A percentile compares a stretch with the other conserved stretches of the same genome.
phyloP scores from a whole-genome alignment of 2,113 vertebrate genomes.

The Sinocyclocheilus grahami region DNA sequence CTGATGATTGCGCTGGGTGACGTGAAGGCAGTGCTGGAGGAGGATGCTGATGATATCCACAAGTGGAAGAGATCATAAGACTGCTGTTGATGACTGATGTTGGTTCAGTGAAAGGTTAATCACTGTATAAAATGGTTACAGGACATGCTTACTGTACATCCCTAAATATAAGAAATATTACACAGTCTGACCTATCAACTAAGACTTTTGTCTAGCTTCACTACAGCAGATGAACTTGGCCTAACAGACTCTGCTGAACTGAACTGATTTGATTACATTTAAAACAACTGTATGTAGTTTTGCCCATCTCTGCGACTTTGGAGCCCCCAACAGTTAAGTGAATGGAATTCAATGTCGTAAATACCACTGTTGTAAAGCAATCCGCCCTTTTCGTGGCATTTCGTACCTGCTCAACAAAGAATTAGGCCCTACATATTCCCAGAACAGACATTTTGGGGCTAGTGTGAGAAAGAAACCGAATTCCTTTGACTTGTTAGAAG shows the following conservation, averaged over 20 bases:
- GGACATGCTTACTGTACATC: neutral
- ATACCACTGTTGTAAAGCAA: no score
- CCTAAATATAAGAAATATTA: conserved; percentile 3
- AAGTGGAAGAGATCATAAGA: conserved; percentile 75
- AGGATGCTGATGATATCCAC: conserved; percentile 57
- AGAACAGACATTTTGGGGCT: no score
- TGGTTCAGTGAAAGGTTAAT: neutral
- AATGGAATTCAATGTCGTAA: neutral
- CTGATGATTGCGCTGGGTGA: conserved; percentile 77
- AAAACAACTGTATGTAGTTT: neutral
- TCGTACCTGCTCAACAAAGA: no score
- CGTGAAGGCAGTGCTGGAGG: conserved; percentile 57
- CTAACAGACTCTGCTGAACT: neutral
- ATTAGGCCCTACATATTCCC: no score
- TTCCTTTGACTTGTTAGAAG: no score
- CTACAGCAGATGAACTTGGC: neutral
- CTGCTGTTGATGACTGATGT: neutral
- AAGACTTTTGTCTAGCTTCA: neutral
- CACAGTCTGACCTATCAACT: neutral
- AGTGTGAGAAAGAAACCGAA: neutral
- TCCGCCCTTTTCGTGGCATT: no score
- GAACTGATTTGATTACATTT: neutral
- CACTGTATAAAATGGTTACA: neutral
- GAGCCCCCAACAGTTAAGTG: neutral
- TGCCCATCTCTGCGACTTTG: neutral